A percentile compares a stretch with the other conserved stretches of the same genome.
Evolutionary conservation across 2,113 vertebrate genomes (phyloP).

Genomic region (Oryzias woworae): DNA sequence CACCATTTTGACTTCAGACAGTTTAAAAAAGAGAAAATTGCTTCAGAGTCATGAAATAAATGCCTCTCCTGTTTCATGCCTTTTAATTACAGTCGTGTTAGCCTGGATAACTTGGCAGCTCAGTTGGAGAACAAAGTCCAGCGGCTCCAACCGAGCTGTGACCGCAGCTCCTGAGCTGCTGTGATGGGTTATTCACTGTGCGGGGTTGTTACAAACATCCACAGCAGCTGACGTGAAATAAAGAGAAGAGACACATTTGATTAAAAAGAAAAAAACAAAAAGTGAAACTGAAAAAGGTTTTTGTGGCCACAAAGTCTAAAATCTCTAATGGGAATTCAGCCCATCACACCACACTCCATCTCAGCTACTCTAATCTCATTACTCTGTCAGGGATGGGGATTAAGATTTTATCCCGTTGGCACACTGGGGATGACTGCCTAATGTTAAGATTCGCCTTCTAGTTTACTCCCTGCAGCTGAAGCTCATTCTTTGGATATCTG

Average conservation of each 20-base stretch:
- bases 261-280: not conserved
- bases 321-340: conserved; percentile 6
- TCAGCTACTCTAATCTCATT: conserved; percentile 28
- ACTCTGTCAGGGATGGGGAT: conserved; percentile 24
- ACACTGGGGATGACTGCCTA: conserved; percentile 16
- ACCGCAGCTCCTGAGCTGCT: no score
- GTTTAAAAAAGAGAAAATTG: no score
- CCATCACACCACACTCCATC: conserved; percentile 14
- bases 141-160: no score
- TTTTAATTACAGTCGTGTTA: no score
- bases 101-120: no score
- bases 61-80: no score
- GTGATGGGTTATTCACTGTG: no score
- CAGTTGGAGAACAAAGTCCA: no score
- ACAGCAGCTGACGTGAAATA: no score
- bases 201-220: no score
- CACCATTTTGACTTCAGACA: no score
- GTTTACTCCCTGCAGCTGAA: conserved; percentile 33
- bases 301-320: not conserved
- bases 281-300: not conserved
- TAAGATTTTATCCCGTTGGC: conserved; percentile 38
- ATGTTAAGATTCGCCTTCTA: conserved; percentile 23
- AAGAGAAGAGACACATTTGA: not conserved
- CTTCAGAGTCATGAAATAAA: no score
- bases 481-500: conserved; percentile 21